Evolutionary conservation across 2,113 vertebrate species (phyloP).

Genomic region (Crotalus tigris): DNA sequence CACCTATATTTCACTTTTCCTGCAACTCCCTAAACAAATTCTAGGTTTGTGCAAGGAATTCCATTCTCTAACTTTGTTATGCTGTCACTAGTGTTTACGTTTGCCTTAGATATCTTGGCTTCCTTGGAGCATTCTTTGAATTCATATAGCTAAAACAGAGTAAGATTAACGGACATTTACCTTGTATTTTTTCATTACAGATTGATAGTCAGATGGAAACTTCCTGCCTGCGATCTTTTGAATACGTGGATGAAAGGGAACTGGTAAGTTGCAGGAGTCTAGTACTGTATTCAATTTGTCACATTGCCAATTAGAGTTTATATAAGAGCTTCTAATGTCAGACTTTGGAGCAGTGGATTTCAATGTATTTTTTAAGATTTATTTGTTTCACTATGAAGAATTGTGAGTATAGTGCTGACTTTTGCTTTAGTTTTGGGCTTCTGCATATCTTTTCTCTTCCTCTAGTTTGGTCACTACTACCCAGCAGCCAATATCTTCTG

Average conservation of each 20-base stretch:
- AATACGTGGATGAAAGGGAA: conserved; percentile 60
- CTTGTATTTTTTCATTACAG: conserved; percentile 54
- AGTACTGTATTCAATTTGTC: not conserved
- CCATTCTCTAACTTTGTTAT: not conserved
- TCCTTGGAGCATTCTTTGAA: not conserved
- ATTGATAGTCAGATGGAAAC: conserved; percentile 77
- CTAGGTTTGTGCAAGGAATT: not conserved
- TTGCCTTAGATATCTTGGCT: not conserved
- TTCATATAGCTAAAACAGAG: not conserved
- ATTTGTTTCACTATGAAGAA: not conserved
- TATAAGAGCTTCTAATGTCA: not conserved
- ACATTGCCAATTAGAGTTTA: not conserved
- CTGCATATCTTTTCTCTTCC: not conserved
- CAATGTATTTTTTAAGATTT: not conserved
- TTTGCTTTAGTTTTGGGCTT: not conserved
- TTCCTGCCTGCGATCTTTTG: conserved; percentile 60
- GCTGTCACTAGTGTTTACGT: not conserved
- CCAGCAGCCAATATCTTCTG: not conserved
- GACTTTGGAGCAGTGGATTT: not conserved
- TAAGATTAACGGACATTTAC: not conserved
- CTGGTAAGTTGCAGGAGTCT: conserved; percentile 64
- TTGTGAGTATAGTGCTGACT: not conserved
- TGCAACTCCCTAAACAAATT: not conserved
- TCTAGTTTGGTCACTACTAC: not conserved
- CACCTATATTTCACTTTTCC: not conserved